Conservation (phyloP, 53 echinoderm and acorn worm genomes). For the Crossaster papposus region DNA sequence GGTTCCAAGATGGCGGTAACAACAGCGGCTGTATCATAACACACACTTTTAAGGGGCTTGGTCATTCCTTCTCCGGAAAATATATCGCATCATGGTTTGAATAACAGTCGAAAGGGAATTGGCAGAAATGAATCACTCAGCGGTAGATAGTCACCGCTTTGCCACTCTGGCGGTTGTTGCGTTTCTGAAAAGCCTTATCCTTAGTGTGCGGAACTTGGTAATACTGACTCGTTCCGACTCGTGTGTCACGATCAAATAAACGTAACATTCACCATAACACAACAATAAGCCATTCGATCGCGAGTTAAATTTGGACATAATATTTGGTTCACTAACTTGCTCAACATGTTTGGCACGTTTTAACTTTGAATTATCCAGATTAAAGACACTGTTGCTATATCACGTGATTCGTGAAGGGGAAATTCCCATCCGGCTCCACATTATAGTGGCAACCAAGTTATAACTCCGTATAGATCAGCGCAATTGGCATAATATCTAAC, state of each 20-base stretch:
- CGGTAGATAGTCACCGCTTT: background rate
- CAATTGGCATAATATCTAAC: no score
- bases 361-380: no score
- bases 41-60: background rate
- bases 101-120: conserved; percentile 8
- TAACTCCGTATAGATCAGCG: no score
- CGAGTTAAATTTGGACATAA: no score
- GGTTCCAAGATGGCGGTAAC: background rate
- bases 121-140: conserved; percentile 20
- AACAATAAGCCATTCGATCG: no score
- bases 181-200: background rate
- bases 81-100: background rate
- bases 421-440: no score
- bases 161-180: background rate
- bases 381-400: no score
- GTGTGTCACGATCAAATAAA: background rate
- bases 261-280: background rate
- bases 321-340: no score
- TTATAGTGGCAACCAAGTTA: no score
- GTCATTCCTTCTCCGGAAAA: background rate
- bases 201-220: background rate
- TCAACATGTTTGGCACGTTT: no score
- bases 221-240: background rate
- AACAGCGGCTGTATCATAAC: background rate
- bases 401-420: no score